Evolutionary conservation across 92 coral and sea anemone genomes (phyloP).

Genomic region (Porites divaricata): DNA sequence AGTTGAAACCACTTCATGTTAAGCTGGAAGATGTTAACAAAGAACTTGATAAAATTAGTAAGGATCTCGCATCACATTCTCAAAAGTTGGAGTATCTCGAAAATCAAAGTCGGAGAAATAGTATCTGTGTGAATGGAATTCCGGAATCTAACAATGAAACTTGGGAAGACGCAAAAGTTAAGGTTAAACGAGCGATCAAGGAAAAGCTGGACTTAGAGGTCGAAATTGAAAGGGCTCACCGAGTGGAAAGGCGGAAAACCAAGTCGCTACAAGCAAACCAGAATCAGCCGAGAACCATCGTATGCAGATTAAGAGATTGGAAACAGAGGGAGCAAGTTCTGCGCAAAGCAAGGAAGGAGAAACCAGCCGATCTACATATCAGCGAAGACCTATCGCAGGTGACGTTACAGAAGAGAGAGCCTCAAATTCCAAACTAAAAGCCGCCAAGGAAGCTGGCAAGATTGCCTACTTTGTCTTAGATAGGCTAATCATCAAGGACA

Average conservation of each 20-base stretch:
- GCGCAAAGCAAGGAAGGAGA: no score
- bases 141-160: conserved; percentile 23
- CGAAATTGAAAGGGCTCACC: no score
- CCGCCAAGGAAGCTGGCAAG: no score
- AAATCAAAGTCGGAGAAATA: conserved; percentile 33
- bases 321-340: not conserved
- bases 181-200: conserved; percentile 27
- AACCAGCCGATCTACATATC: no score
- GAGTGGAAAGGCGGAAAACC: no score
- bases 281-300: conserved; percentile 6
- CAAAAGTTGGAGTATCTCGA: conserved; percentile 26
- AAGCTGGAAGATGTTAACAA: not conserved
- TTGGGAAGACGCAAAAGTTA: conserved; percentile 26
- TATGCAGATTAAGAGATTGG: conserved; percentile 6
- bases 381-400: conserved; percentile 1
- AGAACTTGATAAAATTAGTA: no score
- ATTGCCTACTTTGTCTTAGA: no score
- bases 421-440: conserved; percentile 19
- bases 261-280: not conserved
- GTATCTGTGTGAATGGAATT: conserved; percentile 32
- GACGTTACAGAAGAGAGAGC: conserved; percentile 15
- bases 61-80: not conserved
- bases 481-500: no score
- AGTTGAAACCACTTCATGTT: not conserved
- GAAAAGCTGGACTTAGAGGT: not conserved